Conservation (phyloP, 1,140 invertebrate species). For the Whitmania pigra region DNA sequence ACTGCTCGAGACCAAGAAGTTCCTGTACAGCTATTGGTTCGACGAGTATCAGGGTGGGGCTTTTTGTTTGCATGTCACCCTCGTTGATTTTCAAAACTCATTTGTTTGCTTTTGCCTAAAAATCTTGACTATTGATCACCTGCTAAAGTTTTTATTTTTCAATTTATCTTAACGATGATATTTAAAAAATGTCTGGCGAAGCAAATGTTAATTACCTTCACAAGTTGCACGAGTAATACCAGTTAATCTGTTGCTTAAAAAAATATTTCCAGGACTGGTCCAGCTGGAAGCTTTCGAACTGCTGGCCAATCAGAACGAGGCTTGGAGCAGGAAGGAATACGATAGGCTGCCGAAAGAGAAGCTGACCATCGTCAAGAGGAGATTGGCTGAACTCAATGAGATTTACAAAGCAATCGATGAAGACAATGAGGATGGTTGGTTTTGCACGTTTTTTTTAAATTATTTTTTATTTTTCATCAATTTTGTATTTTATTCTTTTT, state of each 20-base stretch:
- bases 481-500: constrained; percentile 8
- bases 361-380: constrained; percentile 27
- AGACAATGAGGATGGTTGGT: neutral
- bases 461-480: too few species aligned
- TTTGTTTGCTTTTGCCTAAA: too few species aligned
- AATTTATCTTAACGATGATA: too few species aligned
- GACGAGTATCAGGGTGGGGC: constrained; percentile 66
- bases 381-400: constrained; percentile 44
- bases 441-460: too few species aligned
- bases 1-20: constrained; percentile 48
- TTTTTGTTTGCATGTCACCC: neutral
- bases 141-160: too few species aligned
- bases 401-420: constrained; percentile 56
- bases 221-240: neutral
- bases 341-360: constrained; percentile 29
- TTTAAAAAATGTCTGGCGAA: too few species aligned
- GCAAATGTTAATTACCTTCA: neutral
- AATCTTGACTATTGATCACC: too few species aligned
- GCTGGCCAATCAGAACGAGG: constrained; percentile 64
- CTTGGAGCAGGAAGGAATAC: constrained; percentile 34
- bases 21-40: constrained; percentile 68
- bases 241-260: constrained; percentile 9
- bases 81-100: too few species aligned
- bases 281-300: constrained; percentile 79
- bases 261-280: constrained; percentile 52